phyloP scores from a whole-genome alignment of 1,140 invertebrate genomes.

The Euura saliciscinereae region DNA sequence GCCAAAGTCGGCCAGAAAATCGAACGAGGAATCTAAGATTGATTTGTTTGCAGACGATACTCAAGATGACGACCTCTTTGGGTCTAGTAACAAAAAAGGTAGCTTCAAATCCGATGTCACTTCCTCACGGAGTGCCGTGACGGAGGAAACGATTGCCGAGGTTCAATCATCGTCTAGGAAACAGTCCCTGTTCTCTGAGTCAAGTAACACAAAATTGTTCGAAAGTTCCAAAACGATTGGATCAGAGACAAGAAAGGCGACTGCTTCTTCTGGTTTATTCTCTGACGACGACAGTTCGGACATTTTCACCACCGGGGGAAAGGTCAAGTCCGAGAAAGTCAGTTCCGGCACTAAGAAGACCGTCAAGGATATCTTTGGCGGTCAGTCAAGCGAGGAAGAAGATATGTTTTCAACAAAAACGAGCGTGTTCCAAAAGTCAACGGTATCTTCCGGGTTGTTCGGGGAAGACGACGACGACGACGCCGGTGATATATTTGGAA shows the following conservation, averaged over 20 bases:
- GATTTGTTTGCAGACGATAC: constrained; percentile 43
- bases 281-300: neutral
- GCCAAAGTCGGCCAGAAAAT: constrained; percentile 39
- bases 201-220: constrained; percentile 30
- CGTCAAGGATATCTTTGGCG: constrained; percentile 47
- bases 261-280: constrained; percentile 2
- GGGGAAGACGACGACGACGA: constrained; percentile 33
- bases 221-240: constrained; percentile 21
- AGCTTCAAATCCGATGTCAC: constrained; percentile 5
- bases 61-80: constrained; percentile 28
- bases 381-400: constrained; percentile 47
- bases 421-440: constrained; percentile 20
- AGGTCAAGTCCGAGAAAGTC: neutral
- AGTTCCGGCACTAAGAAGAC: neutral
- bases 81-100: constrained; percentile 10
- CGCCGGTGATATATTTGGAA: constrained; percentile 40
- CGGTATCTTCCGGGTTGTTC: constrained; percentile 31
- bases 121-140: constrained; percentile 15
- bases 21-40: constrained; percentile 37
- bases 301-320: neutral
- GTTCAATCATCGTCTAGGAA: constrained; percentile 20
- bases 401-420: constrained; percentile 46
- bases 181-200: constrained; percentile 32
- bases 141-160: constrained; percentile 7
- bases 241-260: neutral